Conservation (phyloP, 2,888 invertebrate genomes). For the Schrankia costaestrigalis region DNA sequence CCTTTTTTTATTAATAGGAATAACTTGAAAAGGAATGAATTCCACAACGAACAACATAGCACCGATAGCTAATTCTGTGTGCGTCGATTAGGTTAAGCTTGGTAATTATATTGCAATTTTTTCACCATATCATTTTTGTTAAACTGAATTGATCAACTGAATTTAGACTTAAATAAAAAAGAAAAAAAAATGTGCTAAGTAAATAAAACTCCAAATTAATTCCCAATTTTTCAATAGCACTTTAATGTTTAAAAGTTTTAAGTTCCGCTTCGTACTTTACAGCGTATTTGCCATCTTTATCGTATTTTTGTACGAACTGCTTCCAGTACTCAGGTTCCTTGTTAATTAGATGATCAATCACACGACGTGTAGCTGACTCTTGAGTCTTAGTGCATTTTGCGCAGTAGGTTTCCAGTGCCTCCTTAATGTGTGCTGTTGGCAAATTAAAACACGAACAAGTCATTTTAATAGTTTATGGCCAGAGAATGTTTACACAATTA, state of each 20-base stretch:
- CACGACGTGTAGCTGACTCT: conserved; percentile 36
- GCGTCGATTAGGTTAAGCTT: too few species aligned
- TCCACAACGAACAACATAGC: too few species aligned
- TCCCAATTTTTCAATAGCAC: neutral
- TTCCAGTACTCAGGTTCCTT: conserved; percentile 48
- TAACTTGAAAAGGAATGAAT: too few species aligned
- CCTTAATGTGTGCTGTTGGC: conserved; percentile 53
- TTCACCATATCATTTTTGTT: too few species aligned
- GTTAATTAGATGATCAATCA: conserved; percentile 61
- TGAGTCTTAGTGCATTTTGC: conserved; percentile 57
- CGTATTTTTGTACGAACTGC: conserved; percentile 46
- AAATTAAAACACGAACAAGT: neutral
- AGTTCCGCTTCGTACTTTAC: conserved; percentile 48
- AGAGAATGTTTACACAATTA: too few species aligned
- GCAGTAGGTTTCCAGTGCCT: conserved; percentile 61
- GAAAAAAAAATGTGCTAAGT: too few species aligned
- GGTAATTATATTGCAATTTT: too few species aligned
- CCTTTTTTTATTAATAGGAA: too few species aligned
- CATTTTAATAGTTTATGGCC: neutral
- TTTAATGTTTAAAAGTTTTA: conserved; percentile 15
- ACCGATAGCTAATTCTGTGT: too few species aligned
- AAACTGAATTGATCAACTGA: too few species aligned
- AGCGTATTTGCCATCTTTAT: conserved; percentile 40
- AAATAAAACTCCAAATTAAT: too few species aligned
- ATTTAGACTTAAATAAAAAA: too few species aligned